These are phyloP conservation scores for Cremastobaeus sp. DNA, from an alignment of 2,888 invertebrate species.

Conservation along the genomic window DNA sequence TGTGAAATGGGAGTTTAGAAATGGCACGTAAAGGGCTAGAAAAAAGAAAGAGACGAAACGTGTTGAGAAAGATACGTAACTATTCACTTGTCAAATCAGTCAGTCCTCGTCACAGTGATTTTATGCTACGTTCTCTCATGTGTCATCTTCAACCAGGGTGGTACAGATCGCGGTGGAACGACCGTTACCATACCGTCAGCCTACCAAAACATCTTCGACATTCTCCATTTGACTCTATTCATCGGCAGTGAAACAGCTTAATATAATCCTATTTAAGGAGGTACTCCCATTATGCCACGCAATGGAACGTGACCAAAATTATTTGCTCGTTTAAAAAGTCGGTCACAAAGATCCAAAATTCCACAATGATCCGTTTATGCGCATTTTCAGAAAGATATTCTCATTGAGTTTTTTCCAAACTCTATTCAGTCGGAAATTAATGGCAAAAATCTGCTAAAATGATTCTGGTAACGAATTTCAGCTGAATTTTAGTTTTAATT, in stretches of 20 bases:
- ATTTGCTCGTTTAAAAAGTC: conserved; percentile 77
- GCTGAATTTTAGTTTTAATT: no score
- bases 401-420: conserved; percentile 19
- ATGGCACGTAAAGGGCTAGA: conserved; percentile 25
- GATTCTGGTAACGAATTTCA: no score
- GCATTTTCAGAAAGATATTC: conserved; percentile 32
- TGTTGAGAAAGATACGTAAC: conserved; percentile 64
- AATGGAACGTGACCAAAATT: conserved; percentile 77
- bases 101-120: conserved; percentile 57
- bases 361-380: conserved; percentile 34
- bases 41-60: conserved; percentile 50
- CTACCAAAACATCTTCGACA: conserved; percentile 77
- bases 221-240: conserved; percentile 77
- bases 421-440: no score
- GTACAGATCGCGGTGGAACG: conserved; percentile 60
- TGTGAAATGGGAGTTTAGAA: conserved; percentile 33
- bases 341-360: conserved; percentile 62
- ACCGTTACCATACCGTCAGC: conserved; percentile 64
- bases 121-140: conserved; percentile 60
- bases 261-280: conserved; percentile 78
- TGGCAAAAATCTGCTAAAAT: no score
- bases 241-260: conserved; percentile 76
- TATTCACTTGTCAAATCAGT: conserved; percentile 76
- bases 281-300: conserved; percentile 66
- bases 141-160: conserved; percentile 65